phyloP scores from a whole-genome alignment of 2,113 vertebrate species.

The Centropus unirufus region DNA sequence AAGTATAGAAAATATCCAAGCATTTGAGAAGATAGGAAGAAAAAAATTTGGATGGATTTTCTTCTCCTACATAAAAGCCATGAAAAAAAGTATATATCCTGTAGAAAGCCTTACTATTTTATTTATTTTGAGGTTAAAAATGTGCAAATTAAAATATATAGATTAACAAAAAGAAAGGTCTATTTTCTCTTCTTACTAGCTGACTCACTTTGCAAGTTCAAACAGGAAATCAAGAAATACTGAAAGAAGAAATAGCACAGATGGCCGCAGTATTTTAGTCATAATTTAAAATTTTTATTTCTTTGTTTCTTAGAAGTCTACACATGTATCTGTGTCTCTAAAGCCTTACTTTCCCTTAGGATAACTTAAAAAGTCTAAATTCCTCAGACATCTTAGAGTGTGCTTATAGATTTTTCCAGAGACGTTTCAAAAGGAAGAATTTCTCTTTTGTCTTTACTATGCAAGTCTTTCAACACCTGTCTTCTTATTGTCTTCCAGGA shows the following conservation, averaged over 20 bases:
- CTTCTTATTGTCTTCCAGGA: background rate
- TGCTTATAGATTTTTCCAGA: background rate
- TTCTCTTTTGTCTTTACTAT: background rate
- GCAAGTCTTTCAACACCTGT: background rate
- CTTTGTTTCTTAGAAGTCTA: background rate
- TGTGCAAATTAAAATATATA: background rate
- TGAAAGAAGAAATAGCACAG: background rate
- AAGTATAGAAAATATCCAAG: too few species aligned
- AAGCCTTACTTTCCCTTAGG: background rate
- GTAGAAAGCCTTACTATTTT: background rate
- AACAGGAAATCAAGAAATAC: background rate
- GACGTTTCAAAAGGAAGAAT: background rate
- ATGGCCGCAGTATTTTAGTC: background rate
- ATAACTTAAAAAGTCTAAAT: background rate
- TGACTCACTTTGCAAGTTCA: background rate
- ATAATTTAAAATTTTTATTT: background rate
- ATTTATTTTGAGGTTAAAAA: background rate
- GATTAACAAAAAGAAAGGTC: rapidly evolving
- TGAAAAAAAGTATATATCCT: background rate
- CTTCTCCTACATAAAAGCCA: background rate
- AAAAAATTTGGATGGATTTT: too few species aligned
- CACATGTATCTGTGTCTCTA: background rate
- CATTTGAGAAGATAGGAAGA: too few species aligned
- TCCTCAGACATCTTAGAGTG: background rate
- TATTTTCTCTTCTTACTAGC: background rate